These are phyloP conservation scores for Drosophila seguyi DNA, from an alignment of 1,140 invertebrate species.

Conservation along the genomic window DNA sequence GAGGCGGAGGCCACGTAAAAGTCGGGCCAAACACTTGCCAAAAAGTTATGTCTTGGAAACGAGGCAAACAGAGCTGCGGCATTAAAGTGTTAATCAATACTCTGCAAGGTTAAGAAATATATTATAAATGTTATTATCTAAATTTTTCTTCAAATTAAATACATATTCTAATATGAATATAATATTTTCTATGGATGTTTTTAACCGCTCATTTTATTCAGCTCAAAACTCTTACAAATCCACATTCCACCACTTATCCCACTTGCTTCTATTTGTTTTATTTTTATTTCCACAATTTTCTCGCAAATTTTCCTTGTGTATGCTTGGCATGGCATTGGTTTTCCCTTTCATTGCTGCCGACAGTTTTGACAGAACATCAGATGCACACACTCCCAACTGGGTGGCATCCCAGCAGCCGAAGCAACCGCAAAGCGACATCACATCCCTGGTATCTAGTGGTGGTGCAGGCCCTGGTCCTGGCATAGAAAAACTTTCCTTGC, in stretches of 20 bases:
- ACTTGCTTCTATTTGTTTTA: not conserved
- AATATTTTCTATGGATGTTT: not conserved
- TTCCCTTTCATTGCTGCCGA: slow-evolving; percentile 59
- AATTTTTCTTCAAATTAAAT: not conserved
- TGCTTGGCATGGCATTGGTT: slow-evolving; percentile 42
- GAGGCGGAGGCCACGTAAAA: slow-evolving; percentile 11
- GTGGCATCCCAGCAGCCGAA: not conserved
- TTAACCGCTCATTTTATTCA: too few relatives aligned
- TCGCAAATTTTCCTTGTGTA: slow-evolving; percentile 4
- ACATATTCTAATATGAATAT: not conserved
- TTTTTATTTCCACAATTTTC: not conserved
- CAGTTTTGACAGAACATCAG: slow-evolving; percentile 66
- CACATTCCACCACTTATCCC: not conserved
- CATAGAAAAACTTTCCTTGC: slow-evolving; percentile 57
- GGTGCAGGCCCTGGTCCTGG: slow-evolving; percentile 15
- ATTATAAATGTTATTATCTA: not conserved
- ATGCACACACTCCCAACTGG: slow-evolving; percentile 32
- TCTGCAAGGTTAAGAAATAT: not conserved
- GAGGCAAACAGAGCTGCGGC: not conserved
- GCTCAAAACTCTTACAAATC: not conserved
- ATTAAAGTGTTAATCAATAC: not conserved
- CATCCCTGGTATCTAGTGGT: slow-evolving; percentile 40
- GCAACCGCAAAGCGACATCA: slow-evolving; percentile 63
- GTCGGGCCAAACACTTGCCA: slow-evolving; percentile 22
- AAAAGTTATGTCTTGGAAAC: slow-evolving; percentile 1